Conservation (phyloP, 2,113 vertebrate genomes). For the Candoia aspera region DNA sequence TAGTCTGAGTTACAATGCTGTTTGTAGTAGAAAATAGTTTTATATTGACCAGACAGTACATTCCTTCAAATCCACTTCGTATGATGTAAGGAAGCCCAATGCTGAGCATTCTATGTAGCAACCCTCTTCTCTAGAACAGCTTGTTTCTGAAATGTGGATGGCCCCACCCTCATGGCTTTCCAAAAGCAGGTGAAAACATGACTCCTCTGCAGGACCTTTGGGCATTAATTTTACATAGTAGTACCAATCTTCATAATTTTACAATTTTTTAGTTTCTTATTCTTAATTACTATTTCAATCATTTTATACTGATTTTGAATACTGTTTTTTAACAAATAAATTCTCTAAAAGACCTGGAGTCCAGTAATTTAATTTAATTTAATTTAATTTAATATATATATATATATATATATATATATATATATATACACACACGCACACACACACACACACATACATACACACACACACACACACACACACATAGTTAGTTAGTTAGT, state of each 20-base stretch:
- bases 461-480: too few relatives aligned
- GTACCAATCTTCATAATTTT: background rate
- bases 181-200: background rate
- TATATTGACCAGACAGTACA: constrained; percentile 61
- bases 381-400: too few relatives aligned
- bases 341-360: background rate
- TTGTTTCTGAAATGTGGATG: background rate
- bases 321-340: background rate
- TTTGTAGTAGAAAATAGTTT: constrained; percentile 71
- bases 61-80: constrained; percentile 57
- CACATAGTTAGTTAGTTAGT: too few relatives aligned
- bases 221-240: background rate
- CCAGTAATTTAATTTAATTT: too few relatives aligned
- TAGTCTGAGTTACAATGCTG: constrained; percentile 51
- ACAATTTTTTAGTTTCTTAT: background rate
- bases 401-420: too few relatives aligned
- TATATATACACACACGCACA: too few relatives aligned
- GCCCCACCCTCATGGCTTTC: background rate
- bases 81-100: background rate
- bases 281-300: background rate
- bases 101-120: background rate
- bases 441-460: too few relatives aligned
- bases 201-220: background rate
- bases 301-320: background rate
- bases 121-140: background rate